Conservation (phyloP, 2,888 invertebrate species). For the Protophormia terraenovae region DNA sequence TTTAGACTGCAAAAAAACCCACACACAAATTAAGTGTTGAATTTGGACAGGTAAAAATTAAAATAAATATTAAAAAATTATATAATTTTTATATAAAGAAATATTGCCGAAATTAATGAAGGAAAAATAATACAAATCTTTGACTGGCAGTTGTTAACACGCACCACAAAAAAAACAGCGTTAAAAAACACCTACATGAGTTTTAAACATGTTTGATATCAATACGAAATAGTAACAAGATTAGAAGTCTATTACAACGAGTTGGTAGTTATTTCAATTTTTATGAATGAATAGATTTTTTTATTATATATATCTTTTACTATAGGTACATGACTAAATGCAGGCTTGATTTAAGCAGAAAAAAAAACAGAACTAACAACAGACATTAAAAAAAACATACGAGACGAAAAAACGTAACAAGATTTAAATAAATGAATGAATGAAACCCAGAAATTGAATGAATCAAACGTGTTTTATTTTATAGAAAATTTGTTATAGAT, state of each 20-base stretch:
- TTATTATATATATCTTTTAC: not conserved
- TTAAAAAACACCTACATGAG: slow-evolving; percentile 55
- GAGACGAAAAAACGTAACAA: not conserved
- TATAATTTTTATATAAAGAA: slow-evolving; percentile 33
- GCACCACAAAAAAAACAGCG: slow-evolving; percentile 29
- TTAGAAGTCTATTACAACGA: slow-evolving; percentile 29
- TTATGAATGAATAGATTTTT: slow-evolving; percentile 49
- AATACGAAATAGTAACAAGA: slow-evolving; percentile 30
- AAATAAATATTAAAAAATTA: slow-evolving; percentile 48
- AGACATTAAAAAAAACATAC: slow-evolving; percentile 1
- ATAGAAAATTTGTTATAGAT: slow-evolving; percentile 46
- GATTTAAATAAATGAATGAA: slow-evolving; percentile 49
- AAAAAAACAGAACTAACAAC: not conserved
- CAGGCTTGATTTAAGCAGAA: slow-evolving; percentile 34
- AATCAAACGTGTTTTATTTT: slow-evolving; percentile 44
- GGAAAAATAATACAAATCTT: slow-evolving; percentile 43
- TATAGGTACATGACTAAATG: slow-evolving; percentile 11
- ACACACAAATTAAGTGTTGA: not conserved
- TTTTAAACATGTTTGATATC: slow-evolving; percentile 31
- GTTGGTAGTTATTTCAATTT: slow-evolving; percentile 8
- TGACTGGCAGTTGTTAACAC: slow-evolving; percentile 49
- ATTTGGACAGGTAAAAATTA: slow-evolving; percentile 38
- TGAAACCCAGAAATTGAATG: slow-evolving; percentile 48
- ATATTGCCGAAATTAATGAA: not conserved
- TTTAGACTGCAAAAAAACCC: slow-evolving; percentile 22